Percentiles rank a stretch among this genome's conserved stretches.
Conservation (phyloP, 2,797 vertebrate species). For the Anableps anableps region DNA sequence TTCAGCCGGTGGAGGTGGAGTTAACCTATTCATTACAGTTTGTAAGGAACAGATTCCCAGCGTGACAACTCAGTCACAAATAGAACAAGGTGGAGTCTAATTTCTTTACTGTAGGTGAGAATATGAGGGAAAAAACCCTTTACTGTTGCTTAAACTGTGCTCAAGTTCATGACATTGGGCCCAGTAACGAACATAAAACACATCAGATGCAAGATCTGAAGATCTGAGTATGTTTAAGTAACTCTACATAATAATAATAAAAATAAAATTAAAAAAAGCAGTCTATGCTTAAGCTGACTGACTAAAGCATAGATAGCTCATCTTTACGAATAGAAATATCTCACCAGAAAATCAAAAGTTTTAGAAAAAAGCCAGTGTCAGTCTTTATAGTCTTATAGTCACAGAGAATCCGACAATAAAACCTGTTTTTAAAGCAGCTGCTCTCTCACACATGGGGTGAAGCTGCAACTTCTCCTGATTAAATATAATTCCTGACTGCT, state of each 20-base stretch:
- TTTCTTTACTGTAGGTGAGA: background rate
- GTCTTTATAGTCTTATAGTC: too few relatives aligned
- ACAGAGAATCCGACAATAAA: too few relatives aligned
- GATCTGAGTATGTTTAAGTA: background rate
- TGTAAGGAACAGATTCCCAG: background rate
- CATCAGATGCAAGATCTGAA: background rate
- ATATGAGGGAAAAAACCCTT: background rate
- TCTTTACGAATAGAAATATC: background rate
- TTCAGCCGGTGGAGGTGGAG: background rate
- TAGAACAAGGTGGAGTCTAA: background rate
- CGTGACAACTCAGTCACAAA: background rate
- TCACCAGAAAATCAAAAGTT: background rate
- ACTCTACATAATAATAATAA: background rate
- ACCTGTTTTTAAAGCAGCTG: too few relatives aligned
- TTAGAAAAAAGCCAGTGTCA: too few relatives aligned
- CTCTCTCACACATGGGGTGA: too few relatives aligned
- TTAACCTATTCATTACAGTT: background rate
- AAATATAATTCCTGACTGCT: background rate
- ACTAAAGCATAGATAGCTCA: background rate
- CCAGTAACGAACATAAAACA: background rate
- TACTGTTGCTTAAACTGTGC: background rate
- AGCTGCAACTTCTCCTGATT: background rate
- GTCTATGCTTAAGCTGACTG: too few relatives aligned
- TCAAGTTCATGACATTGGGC: background rate
- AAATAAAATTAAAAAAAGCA: background rate